These are phyloP conservation scores for Macroglossus sobrinus DNA, from an alignment of 2,113 vertebrate genomes.

Conservation along the genomic window DNA sequence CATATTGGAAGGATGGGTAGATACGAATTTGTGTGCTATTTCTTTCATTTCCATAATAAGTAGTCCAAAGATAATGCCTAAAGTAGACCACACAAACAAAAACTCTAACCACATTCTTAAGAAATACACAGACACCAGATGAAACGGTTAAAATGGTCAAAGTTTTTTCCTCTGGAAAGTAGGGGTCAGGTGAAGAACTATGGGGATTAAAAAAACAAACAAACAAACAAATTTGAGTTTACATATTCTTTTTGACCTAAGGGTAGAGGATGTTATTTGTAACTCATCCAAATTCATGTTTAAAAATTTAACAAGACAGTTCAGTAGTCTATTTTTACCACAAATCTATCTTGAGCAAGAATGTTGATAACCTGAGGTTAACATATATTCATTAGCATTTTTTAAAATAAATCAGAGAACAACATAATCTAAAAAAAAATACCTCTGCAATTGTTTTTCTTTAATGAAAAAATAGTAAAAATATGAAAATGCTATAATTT, in stretches of 20 bases:
- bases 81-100: neutral
- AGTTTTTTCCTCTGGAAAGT: neutral
- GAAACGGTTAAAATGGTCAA: neutral
- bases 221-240: neutral
- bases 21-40: neutral
- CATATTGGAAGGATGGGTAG: neutral
- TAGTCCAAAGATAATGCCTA: neutral
- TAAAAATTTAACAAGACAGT: constrained; percentile 59
- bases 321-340: constrained; percentile 60
- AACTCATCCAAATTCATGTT: constrained; percentile 53
- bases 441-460: neutral
- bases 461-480: neutral
- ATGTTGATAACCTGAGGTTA: constrained; percentile 61
- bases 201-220: neutral
- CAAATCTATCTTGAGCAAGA: constrained; percentile 48
- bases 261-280: constrained; percentile 36
- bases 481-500: neutral
- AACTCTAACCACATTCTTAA: neutral
- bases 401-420: constrained; percentile 33
- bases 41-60: neutral
- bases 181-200: neutral
- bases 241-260: constrained; percentile 58
- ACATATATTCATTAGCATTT: constrained; percentile 51
- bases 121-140: neutral
- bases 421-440: constrained; percentile 53